Percentiles rank a stretch among this genome's conserved stretches.
Conservation (phyloP, 2,113 vertebrate genomes). For the Tautogolabrus adspersus region DNA sequence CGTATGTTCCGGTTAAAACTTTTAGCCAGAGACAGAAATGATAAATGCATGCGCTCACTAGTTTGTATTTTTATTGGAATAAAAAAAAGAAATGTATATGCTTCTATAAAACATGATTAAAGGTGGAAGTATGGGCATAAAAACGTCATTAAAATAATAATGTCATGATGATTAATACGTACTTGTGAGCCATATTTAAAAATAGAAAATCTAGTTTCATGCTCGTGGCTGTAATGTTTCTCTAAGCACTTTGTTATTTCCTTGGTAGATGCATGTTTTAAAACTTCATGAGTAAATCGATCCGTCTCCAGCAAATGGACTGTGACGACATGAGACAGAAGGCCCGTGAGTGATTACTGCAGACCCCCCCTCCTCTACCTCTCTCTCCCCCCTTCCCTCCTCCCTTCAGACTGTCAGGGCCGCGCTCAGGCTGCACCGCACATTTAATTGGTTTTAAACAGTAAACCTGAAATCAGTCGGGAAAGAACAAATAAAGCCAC, state of each 20-base stretch:
- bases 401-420: conserved; percentile 68
- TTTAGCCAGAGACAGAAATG: neutral
- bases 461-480: conserved; percentile 75
- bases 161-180: conserved; percentile 45
- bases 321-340: conserved; percentile 82
- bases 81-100: neutral
- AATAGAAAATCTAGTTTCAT: conserved; percentile 42
- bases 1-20: neutral
- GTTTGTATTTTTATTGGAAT: neutral
- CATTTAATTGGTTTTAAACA: conserved; percentile 78
- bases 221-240: conserved; percentile 57
- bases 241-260: conserved; percentile 73
- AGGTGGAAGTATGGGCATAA: neutral
- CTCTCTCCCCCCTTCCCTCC: neutral
- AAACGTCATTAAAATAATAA: conserved; percentile 31
- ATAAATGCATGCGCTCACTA: neutral
- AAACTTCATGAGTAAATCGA: conserved; percentile 81
- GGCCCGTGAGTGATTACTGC: conserved; percentile 74
- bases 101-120: neutral
- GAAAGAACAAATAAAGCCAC: conserved; percentile 81
- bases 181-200: neutral
- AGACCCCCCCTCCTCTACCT: neutral
- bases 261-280: conserved; percentile 52
- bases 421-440: conserved; percentile 58
- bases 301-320: conserved; percentile 81